Evolutionary conservation across 2,113 vertebrate species (phyloP), one percentile per base, ranked within the genome.

Genomic region (Brachyistius frenatus): DNA sequence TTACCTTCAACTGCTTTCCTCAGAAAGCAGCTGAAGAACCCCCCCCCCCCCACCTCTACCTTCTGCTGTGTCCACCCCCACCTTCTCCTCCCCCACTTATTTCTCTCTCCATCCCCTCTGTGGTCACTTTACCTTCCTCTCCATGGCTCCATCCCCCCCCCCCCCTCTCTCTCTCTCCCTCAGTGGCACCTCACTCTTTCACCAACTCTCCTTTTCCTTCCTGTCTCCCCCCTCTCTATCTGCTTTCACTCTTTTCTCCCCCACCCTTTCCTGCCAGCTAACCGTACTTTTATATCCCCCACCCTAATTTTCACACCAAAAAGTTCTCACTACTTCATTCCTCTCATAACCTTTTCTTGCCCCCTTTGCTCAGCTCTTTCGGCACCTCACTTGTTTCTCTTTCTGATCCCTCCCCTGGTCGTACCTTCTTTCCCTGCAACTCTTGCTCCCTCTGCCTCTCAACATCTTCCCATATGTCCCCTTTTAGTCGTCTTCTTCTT

Each of bases 161-260:
- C 66, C 77, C 61, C 72, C 83, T 49, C 68, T 77, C 76, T 76
- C 35, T 66, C 62, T 74, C 70, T 66, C 31, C 46, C 6, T 56
- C 5, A 32, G 64, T 66, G 66, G 70, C 79, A 76, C 76, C 67
- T 77, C 73, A 35, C 65, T 71, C 73, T 88, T 73, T 32, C 63
- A 50, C 62, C 9, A 83, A 73, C 86, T 74, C 89, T 84, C 90
- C 89, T 86, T 91, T 91, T 92, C 91, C 91, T 92, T 93, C 90
- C 90, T 87, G 88, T 73, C 83, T 88, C 72, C 11, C 33, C 77
- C 8, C 33, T 71, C 64, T 84, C 70, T 78, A 80, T 87, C 76
- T 77, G 80, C 77, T 80, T 85, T 86, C 55, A 76, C 66, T 89
- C 73, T 68, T 76, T 79, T 77, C 69, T 85, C 70, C 78, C 72